phyloP scores from a whole-genome alignment of 2,888 invertebrate genomes.

The Heliconius aoede region DNA sequence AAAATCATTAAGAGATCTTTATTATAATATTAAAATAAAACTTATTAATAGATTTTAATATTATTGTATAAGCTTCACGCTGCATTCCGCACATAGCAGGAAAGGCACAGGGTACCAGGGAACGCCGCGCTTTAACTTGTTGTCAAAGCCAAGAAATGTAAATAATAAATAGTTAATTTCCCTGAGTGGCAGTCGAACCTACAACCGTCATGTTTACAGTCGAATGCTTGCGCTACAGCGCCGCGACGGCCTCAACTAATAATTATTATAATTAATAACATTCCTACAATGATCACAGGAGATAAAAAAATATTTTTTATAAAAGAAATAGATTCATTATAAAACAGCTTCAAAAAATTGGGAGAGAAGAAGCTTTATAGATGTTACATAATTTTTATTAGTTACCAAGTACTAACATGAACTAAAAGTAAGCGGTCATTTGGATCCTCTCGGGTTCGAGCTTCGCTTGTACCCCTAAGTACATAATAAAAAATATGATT shows the following conservation, averaged over 20 bases:
- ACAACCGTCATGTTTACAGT: too few species aligned
- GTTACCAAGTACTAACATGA: background rate
- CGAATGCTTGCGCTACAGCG: too few species aligned
- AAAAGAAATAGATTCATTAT: background rate
- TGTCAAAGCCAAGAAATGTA: background rate
- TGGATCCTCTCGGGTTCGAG: too few species aligned
- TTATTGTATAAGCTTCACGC: too few species aligned
- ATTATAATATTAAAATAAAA: background rate
- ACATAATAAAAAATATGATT: too few species aligned
- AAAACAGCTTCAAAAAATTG: background rate
- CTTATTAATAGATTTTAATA: background rate
- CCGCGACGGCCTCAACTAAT: background rate
- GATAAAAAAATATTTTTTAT: constrained; percentile 14
- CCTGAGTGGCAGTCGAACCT: too few species aligned
- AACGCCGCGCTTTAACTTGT: background rate
- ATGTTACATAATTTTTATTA: background rate
- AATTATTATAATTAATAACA: background rate
- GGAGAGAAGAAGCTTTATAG: background rate
- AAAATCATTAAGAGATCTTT: constrained; percentile 35
- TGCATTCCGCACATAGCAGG: background rate
- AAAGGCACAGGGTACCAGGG: background rate
- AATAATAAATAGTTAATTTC: background rate
- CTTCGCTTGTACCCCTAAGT: background rate
- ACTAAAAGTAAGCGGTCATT: background rate
- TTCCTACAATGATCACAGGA: constrained; percentile 36